Evolutionary conservation across 2,888 invertebrate genomes (phyloP).

Genomic region (Sthenelais limicola): DNA sequence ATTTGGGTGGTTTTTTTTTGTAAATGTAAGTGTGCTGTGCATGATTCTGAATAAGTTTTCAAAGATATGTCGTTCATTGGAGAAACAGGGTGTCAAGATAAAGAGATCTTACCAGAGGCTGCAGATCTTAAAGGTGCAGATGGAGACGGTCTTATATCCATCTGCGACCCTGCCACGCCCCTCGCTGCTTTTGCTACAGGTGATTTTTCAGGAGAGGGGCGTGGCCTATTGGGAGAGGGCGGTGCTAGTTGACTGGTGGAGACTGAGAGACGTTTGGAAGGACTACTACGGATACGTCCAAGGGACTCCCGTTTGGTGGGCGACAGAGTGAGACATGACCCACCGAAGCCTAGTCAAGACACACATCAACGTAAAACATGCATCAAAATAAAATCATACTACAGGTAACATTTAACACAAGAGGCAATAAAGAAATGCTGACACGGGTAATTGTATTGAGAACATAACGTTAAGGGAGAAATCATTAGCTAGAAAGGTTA

Average conservation of each 20-base stretch:
- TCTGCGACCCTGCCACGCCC: constrained; percentile 18
- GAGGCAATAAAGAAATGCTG: constrained; percentile 4
- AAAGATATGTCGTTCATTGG: too few relatives aligned
- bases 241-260: constrained; percentile 39
- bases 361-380: constrained; percentile 32
- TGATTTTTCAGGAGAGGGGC: constrained; percentile 21
- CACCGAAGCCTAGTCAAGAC: constrained; percentile 25
- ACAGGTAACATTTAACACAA: constrained; percentile 12
- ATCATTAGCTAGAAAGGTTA: too few relatives aligned
- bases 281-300: constrained; percentile 17
- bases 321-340: constrained; percentile 12
- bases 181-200: constrained; percentile 1
- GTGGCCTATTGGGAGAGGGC: constrained; percentile 32
- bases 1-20: too few relatives aligned
- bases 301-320: constrained; percentile 30
- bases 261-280: constrained; percentile 40
- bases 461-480: not conserved
- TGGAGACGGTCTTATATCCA: constrained; percentile 19
- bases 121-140: constrained; percentile 12
- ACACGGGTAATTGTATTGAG: too few relatives aligned
- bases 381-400: constrained; percentile 25
- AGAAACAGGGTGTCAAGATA: constrained; percentile 8
- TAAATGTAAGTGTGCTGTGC: too few relatives aligned
- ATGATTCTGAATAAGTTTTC: too few relatives aligned
- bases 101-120: constrained; percentile 31